Evolutionary conservation across 2,797 vertebrate genomes (phyloP), one percentile per base, ranked within the genome.

Genomic region (Monodelphis domestica): DNA sequence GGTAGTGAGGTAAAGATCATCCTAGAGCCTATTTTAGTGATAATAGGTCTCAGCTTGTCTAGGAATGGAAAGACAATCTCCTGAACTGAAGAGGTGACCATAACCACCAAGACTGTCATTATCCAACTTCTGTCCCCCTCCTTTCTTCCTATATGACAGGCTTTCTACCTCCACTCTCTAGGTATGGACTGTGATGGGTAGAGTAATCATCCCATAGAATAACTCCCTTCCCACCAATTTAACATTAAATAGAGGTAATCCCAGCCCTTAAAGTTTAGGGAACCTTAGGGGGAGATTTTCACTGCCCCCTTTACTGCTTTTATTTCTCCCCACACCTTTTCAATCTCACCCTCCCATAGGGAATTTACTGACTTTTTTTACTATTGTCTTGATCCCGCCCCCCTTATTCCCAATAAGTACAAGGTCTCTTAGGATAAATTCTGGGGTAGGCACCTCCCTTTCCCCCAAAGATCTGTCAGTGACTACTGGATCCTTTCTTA

Each of bases 151-250:
- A 98, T 6, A 96, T n/a, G 89, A 95, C n/a, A n/a, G 95, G 93
- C 98, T 96, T n/a, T 98, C 97, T 97, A 92, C 88, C 98, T 98
- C 97, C 90, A 96, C 97, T 96, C 97, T 97, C 98, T 98, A 98
- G 99, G 99, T 98, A 98, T 98, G 98, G 97, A 97, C 96, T 97
- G 97, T 97, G 98, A 98, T 98, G 98, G 97, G 98, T 97, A 97
- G 98, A 98, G 96, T 97, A 63, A 51, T 93, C 96, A 96, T 96
- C 97, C 98, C 97, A 91, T 94, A 96, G 97, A 97, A 98, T 94
- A 97, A 97, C 97, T 95, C 12, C 21, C 54, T 91, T 97, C 91
- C 96, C 97, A n/a, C 96, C 97, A 95, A 96, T 98, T 98, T 98
- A 98, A 98, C 98, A 98, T 98, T 98, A 98, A 98, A 97, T 97